Evolutionary conservation across 2,797 vertebrate species (phyloP), one percentile per base, ranked within the genome.

Genomic region (Myripristis murdjan): DNA sequence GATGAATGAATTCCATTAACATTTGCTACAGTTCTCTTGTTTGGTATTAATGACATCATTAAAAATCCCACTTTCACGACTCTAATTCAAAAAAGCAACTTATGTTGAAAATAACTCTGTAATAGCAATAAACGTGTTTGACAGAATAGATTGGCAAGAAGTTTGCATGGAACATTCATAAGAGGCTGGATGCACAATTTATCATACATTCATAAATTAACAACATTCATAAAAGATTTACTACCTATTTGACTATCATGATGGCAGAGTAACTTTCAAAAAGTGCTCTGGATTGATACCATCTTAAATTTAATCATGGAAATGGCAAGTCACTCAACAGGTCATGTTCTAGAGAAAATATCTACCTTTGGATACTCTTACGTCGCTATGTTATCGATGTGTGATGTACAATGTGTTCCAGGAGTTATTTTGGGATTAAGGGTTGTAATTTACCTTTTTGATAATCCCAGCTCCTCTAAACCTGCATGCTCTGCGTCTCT

Each of bases 1-100:
- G 72, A 84, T 82, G 73, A 83, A 86, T 69, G 66, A 66, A 78
- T 81, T 54, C 8, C 48, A 87, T 89, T 87, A 86, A 72, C 70
- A 79, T 87, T 83, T 65, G 64, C 61, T 53, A 64, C 73, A 61
- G 16, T 57, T 77, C 71, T 59, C 48, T 64, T 69, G 47, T 83
- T 83, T 65, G 4, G 22, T 56, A 55, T 55, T 67, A 74, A 70
- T 77, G 44, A 72, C 58, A 53, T 35, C 48, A 69, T 77, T 80
- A 75, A 74, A 76, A 64, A 67, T 64, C 67, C 64, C 64, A 1
- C 14, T 53, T 39, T 54, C 3, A 2, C 28, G 22, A 2, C 20
- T 47, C 11, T 5, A 33, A 70, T 55, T 46, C 15, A 35, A 63
- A 78, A 59, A 12, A 76, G 58, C 14, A 55, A 31, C 48, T 53